Evolutionary conservation across 2,113 vertebrate species (phyloP), one percentile per base, ranked within the genome.

Genomic region (Mustelus asterias): DNA sequence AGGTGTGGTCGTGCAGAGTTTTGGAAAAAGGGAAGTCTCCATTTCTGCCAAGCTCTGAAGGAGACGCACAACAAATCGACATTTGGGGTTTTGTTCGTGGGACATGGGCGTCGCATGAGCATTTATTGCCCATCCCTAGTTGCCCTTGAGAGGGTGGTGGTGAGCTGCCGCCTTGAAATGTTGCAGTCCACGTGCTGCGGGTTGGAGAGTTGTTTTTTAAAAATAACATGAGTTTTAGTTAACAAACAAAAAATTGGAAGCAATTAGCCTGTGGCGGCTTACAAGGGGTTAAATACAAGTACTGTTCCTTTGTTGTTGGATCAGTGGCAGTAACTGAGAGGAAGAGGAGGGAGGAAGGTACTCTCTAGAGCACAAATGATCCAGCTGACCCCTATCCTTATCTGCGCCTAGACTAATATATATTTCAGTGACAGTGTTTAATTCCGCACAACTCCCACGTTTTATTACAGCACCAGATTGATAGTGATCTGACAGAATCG

Each of bases 381-480:
- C 60, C 89, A 37, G 33, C 60, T 93, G 60, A 93, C 89, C 60
- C 89, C 60, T 37, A 37, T 65, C 37, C 60, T 92, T 92, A 92
- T n/a, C 58, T 18, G 54, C 13, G 13, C 54, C 26, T 13, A 67
- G 89, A 65, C 60, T 93, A 65, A 93, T 93, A 65, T 93, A 93
- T 22, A 93, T 37, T 93, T 93, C 89, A 93, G 63, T 65, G 60
- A 63, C 88, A 92, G 54, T 63, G 88, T 92, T 92, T 92, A 92
- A 92, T 92, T 92, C 89, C n/a, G 14, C 89, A 93, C 89, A 65
- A 58, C 89, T 93, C 89, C 60, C 63, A 20, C 58, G 60, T 93
- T 93, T 93, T 93, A 93, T 93, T 93, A 93, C 89, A 65, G 89
- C n/a, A 37, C 65, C 89, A 65, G 89, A 33, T 65, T 93, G 89